A percentile compares a stretch with the other conserved stretches of the same genome.
phyloP scores from a whole-genome alignment of 2,888 invertebrate genomes.

The Stramonita haemastoma region DNA sequence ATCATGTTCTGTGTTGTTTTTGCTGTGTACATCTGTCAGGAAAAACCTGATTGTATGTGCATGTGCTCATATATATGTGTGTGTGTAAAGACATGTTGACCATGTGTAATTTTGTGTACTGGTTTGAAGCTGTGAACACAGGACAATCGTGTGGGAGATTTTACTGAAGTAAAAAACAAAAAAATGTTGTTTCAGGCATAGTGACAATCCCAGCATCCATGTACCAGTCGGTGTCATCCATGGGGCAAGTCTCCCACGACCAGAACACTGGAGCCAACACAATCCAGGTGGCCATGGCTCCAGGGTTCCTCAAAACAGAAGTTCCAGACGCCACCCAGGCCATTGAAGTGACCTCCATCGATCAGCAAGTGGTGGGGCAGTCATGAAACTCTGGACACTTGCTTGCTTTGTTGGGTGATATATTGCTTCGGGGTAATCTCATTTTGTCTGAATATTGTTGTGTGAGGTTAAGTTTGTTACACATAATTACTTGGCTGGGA shows the following conservation, averaged over 20 bases:
- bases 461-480: neutral
- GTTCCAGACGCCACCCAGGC: constrained; percentile 71
- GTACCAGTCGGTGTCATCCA: constrained; percentile 87
- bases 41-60: too few relatives aligned
- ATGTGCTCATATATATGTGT: too few relatives aligned
- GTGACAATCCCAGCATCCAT: constrained; percentile 97
- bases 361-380: constrained; percentile 27
- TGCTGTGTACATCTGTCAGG: too few relatives aligned
- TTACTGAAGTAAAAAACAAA: too few relatives aligned
- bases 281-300: constrained; percentile 73
- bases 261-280: constrained; percentile 41
- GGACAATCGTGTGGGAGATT: too few relatives aligned
- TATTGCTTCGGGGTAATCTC: constrained; percentile 2
- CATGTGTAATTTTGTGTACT: too few relatives aligned
- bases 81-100: too few relatives aligned
- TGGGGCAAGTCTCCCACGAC: constrained; percentile 36
- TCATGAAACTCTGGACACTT: neutral
- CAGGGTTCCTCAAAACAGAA: constrained; percentile 54
- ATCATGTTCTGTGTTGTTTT: too few relatives aligned
- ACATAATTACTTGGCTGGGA: too few relatives aligned
- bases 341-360: constrained; percentile 65
- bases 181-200: constrained; percentile 85
- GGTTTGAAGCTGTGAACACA: too few relatives aligned
- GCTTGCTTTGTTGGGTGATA: neutral
- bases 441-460: neutral